phyloP scores from a whole-genome alignment of 1,140 invertebrate genomes.

The Drosophila leontia region DNA sequence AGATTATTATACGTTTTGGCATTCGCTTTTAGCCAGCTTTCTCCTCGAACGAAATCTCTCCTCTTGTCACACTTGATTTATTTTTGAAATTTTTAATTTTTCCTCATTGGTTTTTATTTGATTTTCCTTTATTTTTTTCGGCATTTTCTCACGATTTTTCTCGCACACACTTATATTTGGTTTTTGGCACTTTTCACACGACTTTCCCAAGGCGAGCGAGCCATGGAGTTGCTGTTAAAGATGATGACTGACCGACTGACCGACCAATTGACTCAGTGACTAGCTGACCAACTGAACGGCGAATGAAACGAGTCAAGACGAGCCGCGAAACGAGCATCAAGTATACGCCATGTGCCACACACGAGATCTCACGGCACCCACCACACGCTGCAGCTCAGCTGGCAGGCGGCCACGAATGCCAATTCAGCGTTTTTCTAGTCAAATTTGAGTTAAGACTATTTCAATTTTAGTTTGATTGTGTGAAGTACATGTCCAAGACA shows the following conservation, averaged over 20 bases:
- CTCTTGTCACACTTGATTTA: conserved; percentile 74
- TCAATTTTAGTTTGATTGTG: not conserved
- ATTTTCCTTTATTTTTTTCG: conserved; percentile 47
- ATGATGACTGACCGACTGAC: conserved; percentile 14
- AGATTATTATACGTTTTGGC: conserved; percentile 48
- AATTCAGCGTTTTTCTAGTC: not conserved
- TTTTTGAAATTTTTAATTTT: conserved; percentile 66
- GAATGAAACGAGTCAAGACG: conserved; percentile 2
- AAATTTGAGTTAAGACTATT: not conserved
- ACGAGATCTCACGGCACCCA: conserved; percentile 28
- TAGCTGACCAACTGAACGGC: conserved; percentile 14
- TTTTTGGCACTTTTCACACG: conserved; percentile 25
- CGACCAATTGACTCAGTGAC: conserved; percentile 24
- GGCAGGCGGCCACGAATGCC: conserved; percentile 42
- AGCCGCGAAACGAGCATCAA: conserved; percentile 14
- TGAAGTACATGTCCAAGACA: not conserved
- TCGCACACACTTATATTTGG: conserved; percentile 35
- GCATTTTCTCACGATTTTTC: conserved; percentile 50
- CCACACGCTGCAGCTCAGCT: conserved; percentile 72
- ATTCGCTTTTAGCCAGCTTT: conserved; percentile 25
- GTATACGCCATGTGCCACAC: conserved; percentile 28
- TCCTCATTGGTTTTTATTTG: conserved; percentile 41
- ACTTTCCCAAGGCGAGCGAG: not conserved
- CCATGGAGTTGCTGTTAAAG: conserved; percentile 25
- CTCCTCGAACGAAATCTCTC: conserved; percentile 28